Evolutionary conservation across 2,888 invertebrate species (phyloP).

Genomic region (Agrotis exclamationis): DNA sequence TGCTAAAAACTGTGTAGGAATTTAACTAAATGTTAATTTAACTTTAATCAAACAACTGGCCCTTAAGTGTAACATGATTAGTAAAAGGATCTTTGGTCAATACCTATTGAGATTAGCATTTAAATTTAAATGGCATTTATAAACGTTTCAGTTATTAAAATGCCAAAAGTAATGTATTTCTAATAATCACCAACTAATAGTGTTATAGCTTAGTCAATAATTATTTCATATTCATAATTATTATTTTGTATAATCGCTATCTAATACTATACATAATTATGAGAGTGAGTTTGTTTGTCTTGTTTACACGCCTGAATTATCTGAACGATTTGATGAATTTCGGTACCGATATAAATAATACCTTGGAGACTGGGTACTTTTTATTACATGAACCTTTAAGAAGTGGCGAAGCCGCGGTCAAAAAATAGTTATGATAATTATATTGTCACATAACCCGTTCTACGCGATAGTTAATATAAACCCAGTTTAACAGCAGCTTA

Average conservation of each 20-base stretch:
- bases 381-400: too few relatives aligned
- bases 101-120: constrained; percentile 31
- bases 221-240: not conserved
- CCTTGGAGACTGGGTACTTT: not conserved
- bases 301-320: too few relatives aligned
- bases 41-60: too few relatives aligned
- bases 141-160: constrained; percentile 42
- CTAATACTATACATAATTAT: too few relatives aligned
- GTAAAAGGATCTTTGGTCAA: constrained; percentile 6
- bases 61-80: not conserved
- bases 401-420: too few relatives aligned
- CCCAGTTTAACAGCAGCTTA: constrained; percentile 19
- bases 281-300: too few relatives aligned
- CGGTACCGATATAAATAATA: too few relatives aligned
- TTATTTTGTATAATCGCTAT: not conserved
- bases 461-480: constrained; percentile 17
- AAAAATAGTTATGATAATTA: too few relatives aligned
- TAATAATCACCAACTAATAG: constrained; percentile 17
- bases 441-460: constrained; percentile 22
- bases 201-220: constrained; percentile 11
- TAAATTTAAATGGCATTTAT: constrained; percentile 41
- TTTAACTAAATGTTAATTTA: too few relatives aligned
- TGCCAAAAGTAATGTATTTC: constrained; percentile 41
- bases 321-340: too few relatives aligned
- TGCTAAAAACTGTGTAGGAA: too few relatives aligned